A percentile compares a stretch with the other conserved stretches of the same genome.
These are phyloP conservation scores for Aldabrachelys gigantea DNA, from an alignment of 2,113 vertebrate genomes.

Conservation along the genomic window DNA sequence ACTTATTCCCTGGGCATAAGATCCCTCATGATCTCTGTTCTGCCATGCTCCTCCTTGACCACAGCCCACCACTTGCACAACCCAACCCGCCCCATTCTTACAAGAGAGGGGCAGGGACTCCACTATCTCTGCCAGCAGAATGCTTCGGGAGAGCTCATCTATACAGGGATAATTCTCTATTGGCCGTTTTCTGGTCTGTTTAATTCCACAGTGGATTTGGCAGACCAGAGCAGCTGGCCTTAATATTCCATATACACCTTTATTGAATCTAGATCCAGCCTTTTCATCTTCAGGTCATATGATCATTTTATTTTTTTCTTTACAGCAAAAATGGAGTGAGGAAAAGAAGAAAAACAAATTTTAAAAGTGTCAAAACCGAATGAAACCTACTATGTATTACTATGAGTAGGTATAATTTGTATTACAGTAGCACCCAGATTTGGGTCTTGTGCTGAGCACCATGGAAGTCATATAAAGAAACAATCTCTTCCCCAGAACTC, in stretches of 20 bases:
- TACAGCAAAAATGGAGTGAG: neutral
- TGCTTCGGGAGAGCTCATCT: neutral
- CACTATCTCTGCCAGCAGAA: neutral
- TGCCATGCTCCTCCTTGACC: neutral
- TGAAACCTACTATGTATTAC: neutral
- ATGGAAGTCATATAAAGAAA: neutral
- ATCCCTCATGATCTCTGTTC: neutral
- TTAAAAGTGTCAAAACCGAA: neutral
- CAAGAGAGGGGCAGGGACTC: neutral
- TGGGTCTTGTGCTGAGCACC: neutral
- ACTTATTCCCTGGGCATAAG: neutral
- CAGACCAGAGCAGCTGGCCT: neutral
- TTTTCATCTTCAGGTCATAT: neutral
- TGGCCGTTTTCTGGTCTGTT: neutral
- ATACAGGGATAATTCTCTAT: neutral
- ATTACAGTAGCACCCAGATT: neutral
- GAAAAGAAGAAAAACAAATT: neutral
- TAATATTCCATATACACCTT: neutral
- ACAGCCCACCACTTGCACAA: neutral
- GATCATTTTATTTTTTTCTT: neutral
- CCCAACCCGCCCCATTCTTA: neutral
- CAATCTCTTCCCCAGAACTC: neutral
- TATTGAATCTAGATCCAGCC: neutral
- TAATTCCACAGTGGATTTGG: neutral
- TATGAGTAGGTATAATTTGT: neutral